Conservation (phyloP, 2,797 vertebrate genomes). For the Pristis pectinata region DNA sequence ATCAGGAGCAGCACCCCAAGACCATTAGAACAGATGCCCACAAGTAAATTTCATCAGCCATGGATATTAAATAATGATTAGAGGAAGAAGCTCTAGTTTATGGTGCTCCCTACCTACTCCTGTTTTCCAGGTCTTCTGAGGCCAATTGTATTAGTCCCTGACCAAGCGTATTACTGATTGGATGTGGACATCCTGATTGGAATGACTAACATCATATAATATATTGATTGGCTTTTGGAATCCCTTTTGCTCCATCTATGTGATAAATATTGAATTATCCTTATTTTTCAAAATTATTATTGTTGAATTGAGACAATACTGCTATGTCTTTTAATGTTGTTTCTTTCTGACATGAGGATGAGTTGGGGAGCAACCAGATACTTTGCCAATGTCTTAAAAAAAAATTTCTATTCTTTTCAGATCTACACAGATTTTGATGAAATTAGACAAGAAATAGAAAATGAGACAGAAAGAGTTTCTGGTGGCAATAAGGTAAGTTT, state of each 20-base stretch:
- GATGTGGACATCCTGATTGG: background rate
- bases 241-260: background rate
- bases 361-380: background rate
- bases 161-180: no score
- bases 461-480: slow-evolving; percentile 88
- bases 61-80: background rate
- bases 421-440: slow-evolving; percentile 93
- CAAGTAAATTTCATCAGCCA: background rate
- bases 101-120: no score
- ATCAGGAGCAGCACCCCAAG: background rate
- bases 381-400: background rate
- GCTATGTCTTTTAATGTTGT: background rate
- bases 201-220: background rate
- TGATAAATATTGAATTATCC: background rate
- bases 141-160: background rate
- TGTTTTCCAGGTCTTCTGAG: background rate
- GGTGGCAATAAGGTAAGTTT: slow-evolving; percentile 87
- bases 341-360: background rate
- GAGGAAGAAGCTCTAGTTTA: background rate
- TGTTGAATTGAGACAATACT: background rate
- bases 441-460: slow-evolving; percentile 97
- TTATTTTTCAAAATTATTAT: background rate
- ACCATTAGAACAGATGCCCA: background rate
- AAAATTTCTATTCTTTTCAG: slow-evolving; percentile 53
- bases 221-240: background rate